Percentiles rank a stretch among this genome's conserved stretches.
phyloP scores from a whole-genome alignment of 2,113 vertebrate species.

The Pavo muticus region DNA sequence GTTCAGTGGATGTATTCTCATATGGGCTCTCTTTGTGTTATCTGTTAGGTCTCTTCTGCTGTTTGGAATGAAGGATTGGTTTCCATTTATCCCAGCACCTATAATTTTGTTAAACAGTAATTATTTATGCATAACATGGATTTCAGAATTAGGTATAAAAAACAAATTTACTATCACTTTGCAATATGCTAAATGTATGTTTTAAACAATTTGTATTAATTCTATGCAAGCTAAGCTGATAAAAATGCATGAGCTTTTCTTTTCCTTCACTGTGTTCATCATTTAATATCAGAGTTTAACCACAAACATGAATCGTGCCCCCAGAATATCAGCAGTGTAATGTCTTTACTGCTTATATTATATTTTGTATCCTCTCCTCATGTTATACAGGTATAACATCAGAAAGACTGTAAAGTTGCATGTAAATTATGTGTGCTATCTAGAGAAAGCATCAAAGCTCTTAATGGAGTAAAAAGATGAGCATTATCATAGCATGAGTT shows the following conservation, averaged over 20 bases:
- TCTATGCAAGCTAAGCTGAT: conserved; percentile 23
- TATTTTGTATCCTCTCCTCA: background rate
- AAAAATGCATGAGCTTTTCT: conserved; percentile 35
- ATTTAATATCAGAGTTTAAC: background rate
- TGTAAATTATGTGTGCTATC: background rate
- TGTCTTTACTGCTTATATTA: background rate
- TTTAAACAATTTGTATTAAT: background rate
- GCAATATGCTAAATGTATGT: conserved; percentile 7
- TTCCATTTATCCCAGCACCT: conserved; percentile 50
- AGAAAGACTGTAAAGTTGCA: background rate
- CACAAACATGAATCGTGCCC: background rate
- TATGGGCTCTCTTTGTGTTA: conserved; percentile 30
- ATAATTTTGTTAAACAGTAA: conserved; percentile 65
- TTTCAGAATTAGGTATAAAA: conserved; percentile 60
- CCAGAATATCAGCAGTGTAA: background rate
- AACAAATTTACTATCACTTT: background rate
- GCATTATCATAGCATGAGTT: background rate
- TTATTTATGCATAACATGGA: conserved; percentile 18
- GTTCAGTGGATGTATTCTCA: conserved; percentile 48
- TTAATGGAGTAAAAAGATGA: background rate
- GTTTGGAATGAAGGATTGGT: conserved; percentile 45
- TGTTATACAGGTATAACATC: background rate
- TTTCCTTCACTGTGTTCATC: conserved; percentile 40
- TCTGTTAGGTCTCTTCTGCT: conserved; percentile 51
- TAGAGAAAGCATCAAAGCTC: background rate